A percentile compares a stretch with the other conserved stretches of the same genome.
Conservation (phyloP, 2,113 vertebrate genomes). For the Saimiri boliviensis region DNA sequence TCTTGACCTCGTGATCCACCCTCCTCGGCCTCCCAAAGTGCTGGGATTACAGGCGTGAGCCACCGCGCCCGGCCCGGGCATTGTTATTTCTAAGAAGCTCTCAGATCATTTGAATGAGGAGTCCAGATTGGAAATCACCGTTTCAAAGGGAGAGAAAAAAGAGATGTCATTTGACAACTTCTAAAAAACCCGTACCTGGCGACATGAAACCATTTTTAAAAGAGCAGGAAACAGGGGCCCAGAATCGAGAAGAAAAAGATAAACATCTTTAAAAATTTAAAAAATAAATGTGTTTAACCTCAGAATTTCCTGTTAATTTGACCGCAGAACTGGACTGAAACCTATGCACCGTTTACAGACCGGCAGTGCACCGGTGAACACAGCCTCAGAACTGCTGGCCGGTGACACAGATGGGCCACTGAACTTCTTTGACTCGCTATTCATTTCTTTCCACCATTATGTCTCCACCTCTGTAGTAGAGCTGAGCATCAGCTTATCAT, state of each 20-base stretch:
- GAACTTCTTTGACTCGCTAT: too few relatives aligned
- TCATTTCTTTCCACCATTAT: not conserved
- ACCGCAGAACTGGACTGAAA: rapidly evolving
- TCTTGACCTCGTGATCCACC: too few relatives aligned
- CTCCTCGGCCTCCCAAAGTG: too few relatives aligned
- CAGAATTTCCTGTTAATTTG: not conserved
- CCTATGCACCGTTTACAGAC: rapidly evolving
- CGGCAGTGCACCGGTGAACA: not conserved
- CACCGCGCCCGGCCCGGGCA: too few relatives aligned
- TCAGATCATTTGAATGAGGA: not conserved
- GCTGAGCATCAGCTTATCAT: not conserved
- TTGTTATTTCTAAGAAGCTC: not conserved
- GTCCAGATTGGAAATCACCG: not conserved
- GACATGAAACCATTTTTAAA: not conserved
- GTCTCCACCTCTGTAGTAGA: not conserved
- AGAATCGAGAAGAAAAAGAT: not conserved
- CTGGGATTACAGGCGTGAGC: too few relatives aligned
- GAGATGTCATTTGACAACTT: not conserved
- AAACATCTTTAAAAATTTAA: not conserved
- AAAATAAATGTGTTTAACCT: not conserved
- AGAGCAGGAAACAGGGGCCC: not conserved
- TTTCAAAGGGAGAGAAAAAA: not conserved
- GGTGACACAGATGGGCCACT: too few relatives aligned
- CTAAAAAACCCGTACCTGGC: not conserved
- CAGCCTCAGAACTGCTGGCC: rapidly evolving